Evolutionary conservation across 2,888 invertebrate genomes (phyloP).

Genomic region (Onthophagus sagittarius): DNA sequence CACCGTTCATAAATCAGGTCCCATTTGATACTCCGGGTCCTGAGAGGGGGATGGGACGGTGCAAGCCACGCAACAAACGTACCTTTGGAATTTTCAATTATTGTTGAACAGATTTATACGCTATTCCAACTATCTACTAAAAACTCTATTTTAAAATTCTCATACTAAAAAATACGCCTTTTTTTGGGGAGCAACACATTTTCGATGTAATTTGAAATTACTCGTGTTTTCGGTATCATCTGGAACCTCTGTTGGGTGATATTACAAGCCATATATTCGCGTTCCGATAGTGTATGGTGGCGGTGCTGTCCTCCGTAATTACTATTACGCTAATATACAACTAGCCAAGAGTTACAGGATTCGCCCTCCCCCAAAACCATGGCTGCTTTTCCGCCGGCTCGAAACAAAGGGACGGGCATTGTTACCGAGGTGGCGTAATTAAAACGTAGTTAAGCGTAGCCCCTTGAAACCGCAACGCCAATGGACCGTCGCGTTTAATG

Average conservation of each 20-base stretch:
- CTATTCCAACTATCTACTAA: too few relatives aligned
- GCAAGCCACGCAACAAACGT: neutral
- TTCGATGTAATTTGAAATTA: too few relatives aligned
- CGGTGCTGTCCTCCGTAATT: conserved; percentile 31
- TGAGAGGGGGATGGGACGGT: neutral
- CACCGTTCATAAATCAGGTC: neutral
- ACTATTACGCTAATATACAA: conserved; percentile 29
- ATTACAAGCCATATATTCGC: conserved; percentile 19
- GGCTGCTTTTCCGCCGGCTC: neutral
- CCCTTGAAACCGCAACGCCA: conserved; percentile 38
- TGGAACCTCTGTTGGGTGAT: neutral
- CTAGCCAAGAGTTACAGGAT: conserved; percentile 13
- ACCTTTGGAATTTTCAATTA: neutral
- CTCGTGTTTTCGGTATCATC: too few relatives aligned
- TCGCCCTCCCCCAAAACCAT: neutral
- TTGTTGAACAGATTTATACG: neutral
- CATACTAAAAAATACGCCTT: too few relatives aligned
- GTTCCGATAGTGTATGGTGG: conserved; percentile 20
- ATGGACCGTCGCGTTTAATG: conserved; percentile 44
- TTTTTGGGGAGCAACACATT: too few relatives aligned
- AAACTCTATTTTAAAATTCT: too few relatives aligned
- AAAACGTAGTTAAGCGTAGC: conserved; percentile 36
- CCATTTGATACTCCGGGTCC: neutral
- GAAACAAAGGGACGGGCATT: conserved; percentile 1
- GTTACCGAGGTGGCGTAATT: conserved; percentile 31